Evolutionary conservation across 2,797 vertebrate genomes (phyloP), one percentile per base, ranked within the genome.

Genomic region (Okamejei kenojei): DNA sequence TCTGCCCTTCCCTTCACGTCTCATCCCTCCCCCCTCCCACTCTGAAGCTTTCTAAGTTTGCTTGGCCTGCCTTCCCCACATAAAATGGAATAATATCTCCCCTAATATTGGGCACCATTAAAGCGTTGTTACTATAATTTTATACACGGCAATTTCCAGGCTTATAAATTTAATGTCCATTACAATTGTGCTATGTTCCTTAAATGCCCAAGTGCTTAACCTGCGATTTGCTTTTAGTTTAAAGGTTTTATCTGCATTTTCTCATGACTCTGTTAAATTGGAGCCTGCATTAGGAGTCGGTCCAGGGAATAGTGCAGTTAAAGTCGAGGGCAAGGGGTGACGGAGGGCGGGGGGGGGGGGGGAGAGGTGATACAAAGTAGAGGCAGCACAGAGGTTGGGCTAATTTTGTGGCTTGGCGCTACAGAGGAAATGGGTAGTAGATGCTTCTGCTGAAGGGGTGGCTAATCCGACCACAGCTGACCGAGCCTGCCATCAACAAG

Each of bases 111-210:
- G n/a, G 17, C 63, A 2, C 84, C 65, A n/a, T 88, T 88, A 88
- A 88, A 88, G 68, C 2, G 84, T 68, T 88, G 84, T 65, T 88
- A 65, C 84, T 88, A 63, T 68, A 88, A 88, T 88, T 68, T 88
- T 65, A 68, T 63, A 88, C 61, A 8, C 2, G 23, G n/a, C 61
- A 88, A 68, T 88, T 35, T 35, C n/a, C 19, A 68, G n/a, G 29
- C 84, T 68, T 65, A 68, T 32, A 35, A 35, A 7, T 88, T 88
- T 88, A 88, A 88, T 88, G 84, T 61, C 61, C 61, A 88, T 17
- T 88, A 88, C 65, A 88, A 68, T 88, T 88, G 58, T 17, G 58
- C 26, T 29, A n/a, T n/a, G 84, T 88, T 88, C 61, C 61, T 88
- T 88, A 26, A 65, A 61, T 35, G n/a, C 11, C 11, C 35, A 78